phyloP scores from a whole-genome alignment of 2,113 vertebrate species.

The Caretta caretta region DNA sequence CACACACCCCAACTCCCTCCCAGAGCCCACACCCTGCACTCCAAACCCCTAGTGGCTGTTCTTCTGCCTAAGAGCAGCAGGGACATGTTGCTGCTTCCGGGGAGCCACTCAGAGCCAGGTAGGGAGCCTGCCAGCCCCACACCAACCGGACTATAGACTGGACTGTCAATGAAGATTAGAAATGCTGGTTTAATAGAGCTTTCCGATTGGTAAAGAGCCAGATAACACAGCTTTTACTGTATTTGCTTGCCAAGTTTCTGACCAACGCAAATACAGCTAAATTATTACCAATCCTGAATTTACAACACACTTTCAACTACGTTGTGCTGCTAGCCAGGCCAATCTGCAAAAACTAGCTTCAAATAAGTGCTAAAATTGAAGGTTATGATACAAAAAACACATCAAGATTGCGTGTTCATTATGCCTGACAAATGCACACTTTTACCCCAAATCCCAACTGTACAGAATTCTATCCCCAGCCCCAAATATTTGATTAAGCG shows the following conservation, averaged over 20 bases:
- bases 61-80: too few species aligned
- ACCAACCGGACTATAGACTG: too few species aligned
- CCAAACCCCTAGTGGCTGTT: too few species aligned
- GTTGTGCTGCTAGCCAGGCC: not conserved
- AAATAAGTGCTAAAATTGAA: not conserved
- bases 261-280: not conserved
- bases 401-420: not conserved
- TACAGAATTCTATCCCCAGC: not conserved
- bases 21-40: too few species aligned
- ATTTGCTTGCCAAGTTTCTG: not conserved
- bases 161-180: too few species aligned
- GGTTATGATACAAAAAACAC: not conserved
- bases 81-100: too few species aligned
- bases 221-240: not conserved
- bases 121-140: too few species aligned
- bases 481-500: not conserved
- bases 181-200: too few species aligned
- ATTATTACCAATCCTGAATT: not conserved
- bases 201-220: too few species aligned
- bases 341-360: too few species aligned
- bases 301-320: not conserved
- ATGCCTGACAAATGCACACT: rapidly evolving
- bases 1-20: too few species aligned
- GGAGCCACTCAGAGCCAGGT: not conserved
- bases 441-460: rapidly evolving